These are phyloP conservation scores for Leptinotarsa juncta DNA, from an alignment of 2,888 invertebrate species.

Conservation along the genomic window DNA sequence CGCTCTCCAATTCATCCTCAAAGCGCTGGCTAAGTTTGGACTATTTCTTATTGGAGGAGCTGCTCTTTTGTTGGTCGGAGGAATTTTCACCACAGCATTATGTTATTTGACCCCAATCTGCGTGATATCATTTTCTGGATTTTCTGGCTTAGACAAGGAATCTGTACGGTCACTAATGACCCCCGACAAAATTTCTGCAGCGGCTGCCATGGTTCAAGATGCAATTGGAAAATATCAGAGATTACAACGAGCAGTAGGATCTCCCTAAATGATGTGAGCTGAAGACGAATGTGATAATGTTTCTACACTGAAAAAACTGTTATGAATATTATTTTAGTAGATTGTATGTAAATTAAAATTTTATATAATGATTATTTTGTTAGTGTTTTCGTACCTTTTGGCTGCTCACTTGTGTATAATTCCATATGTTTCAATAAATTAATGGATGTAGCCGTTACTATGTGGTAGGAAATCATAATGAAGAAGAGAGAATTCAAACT, in stretches of 20 bases:
- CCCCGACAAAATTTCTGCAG: slow-evolving; percentile 71
- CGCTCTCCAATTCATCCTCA: slow-evolving; percentile 54
- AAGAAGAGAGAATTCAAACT: no score
- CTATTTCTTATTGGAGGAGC: slow-evolving; percentile 65
- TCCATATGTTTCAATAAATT: no score
- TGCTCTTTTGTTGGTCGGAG: slow-evolving; percentile 67
- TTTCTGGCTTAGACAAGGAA: slow-evolving; percentile 60
- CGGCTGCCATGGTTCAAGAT: slow-evolving; percentile 71
- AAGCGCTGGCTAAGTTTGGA: slow-evolving; percentile 64
- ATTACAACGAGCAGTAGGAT: slow-evolving; percentile 55
- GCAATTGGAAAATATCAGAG: slow-evolving; percentile 73
- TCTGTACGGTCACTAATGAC: slow-evolving; percentile 71
- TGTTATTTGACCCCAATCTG: slow-evolving; percentile 75
- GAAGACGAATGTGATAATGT: not conserved
- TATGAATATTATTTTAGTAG: not conserved
- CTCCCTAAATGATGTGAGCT: slow-evolving; percentile 13
- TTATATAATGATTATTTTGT: no score
- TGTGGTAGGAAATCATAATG: no score
- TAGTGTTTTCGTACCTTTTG: no score
- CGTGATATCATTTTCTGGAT: slow-evolving; percentile 68
- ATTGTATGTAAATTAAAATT: not conserved
- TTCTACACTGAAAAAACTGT: not conserved
- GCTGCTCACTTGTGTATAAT: no score
- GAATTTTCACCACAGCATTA: slow-evolving; percentile 70
- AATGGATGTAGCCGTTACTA: no score